A percentile compares a stretch with the other conserved stretches of the same genome.
phyloP scores from a whole-genome alignment of 2,888 invertebrate species.

The Drosophila kanekoi region DNA sequence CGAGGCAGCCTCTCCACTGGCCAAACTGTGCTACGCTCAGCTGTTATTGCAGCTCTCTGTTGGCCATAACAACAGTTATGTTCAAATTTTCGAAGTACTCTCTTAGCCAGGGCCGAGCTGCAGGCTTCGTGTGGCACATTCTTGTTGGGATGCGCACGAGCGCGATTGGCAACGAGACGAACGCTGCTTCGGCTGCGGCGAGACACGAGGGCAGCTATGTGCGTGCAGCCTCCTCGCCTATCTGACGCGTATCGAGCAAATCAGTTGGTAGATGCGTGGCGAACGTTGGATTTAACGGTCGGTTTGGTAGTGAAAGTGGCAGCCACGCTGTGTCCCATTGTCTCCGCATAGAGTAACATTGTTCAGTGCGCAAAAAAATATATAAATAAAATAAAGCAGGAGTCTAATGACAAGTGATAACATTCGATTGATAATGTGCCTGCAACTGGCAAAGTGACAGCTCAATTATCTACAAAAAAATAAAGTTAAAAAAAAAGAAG shows the following conservation, averaged over 20 bases:
- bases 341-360: constrained; percentile 15
- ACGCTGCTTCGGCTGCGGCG: constrained; percentile 43
- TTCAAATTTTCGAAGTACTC: constrained; percentile 13
- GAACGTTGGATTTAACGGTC: constrained; percentile 84
- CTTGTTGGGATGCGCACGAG: constrained; percentile 35
- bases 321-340: constrained; percentile 9
- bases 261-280: constrained; percentile 83
- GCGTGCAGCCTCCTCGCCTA: constrained; percentile 72
- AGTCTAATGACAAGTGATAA: constrained; percentile 31
- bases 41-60: constrained; percentile 28
- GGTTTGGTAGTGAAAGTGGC: constrained; percentile 81
- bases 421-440: constrained; percentile 18
- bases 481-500: neutral
- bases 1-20: neutral
- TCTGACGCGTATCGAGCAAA: constrained; percentile 65
- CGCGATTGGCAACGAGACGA: constrained; percentile 29
- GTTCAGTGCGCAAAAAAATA: constrained; percentile 17
- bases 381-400: neutral
- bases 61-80: constrained; percentile 55
- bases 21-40: constrained; percentile 53
- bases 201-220: constrained; percentile 43
- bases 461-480: neutral
- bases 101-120: constrained; percentile 27
- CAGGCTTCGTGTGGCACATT: constrained; percentile 31
- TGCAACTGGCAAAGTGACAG: constrained; percentile 18